A percentile compares a stretch with the other conserved stretches of the same genome.
Conservation (phyloP, 2,113 vertebrate genomes). For the Polyodon spathula region DNA sequence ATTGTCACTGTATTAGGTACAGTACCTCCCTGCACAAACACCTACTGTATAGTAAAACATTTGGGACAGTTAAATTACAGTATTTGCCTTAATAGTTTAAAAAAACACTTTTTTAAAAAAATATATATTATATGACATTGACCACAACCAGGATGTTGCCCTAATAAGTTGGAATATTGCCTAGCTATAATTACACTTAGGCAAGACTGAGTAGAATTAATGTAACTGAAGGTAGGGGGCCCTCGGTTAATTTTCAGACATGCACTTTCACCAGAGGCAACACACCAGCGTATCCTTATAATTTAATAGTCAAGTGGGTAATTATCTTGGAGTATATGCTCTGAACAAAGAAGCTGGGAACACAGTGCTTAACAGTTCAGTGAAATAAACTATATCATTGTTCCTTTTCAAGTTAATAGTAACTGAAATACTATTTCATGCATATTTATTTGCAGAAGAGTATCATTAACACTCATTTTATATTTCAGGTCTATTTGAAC, state of each 20-base stretch:
- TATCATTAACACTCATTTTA: no score
- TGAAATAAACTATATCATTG: not conserved
- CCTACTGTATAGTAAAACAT: no score
- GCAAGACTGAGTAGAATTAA: not conserved
- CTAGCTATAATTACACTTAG: not conserved
- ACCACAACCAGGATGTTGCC: not conserved
- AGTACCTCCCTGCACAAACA: no score
- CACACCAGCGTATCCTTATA: not conserved
- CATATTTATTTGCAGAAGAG: no score
- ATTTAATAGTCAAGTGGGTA: conserved; percentile 1
- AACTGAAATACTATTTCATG: no score
- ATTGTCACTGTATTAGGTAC: no score
- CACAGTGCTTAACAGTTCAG: not conserved
- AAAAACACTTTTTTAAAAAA: no score
- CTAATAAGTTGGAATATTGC: not conserved
- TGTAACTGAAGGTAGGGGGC: conserved; percentile 1
- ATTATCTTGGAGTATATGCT: not conserved
- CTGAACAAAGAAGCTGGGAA: not conserved
- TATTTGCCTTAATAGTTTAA: no score
- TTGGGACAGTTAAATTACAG: no score
- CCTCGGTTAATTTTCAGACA: not conserved
- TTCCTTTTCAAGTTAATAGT: no score
- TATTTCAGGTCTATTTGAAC: no score
- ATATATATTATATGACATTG: not conserved
- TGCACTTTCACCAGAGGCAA: not conserved